Base-by-base conservation (phyloP, 1,140 invertebrate genomes). In the Zaprionus kolodkinae region DNA sequence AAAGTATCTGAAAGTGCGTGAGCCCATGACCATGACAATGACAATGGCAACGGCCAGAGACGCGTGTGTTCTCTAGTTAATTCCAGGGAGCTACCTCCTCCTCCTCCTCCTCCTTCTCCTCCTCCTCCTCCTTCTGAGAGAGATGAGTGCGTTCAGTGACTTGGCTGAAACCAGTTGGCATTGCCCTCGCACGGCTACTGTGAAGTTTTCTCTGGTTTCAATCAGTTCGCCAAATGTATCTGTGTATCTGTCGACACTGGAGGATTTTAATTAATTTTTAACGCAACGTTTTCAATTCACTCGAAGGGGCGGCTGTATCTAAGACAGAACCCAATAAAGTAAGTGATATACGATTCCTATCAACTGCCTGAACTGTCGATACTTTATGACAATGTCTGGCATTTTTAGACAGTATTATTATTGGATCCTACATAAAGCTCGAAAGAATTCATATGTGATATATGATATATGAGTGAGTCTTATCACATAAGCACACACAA, bases 101-200 rank as follows among this genome's bases (percentile, higher is more conserved):
- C 17, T 15, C 17, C 10, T 11, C 11, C 11, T 0, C 13, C 12
- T n/a, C 52, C n/a, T 11, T 15, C 17, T 15, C 17, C 10, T 11
- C 11, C 11, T 0, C 13, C 12, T n/a, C 33, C 33, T 2, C 7
- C 17, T 6, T 2, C 21, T 12, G n/a, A 10, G 7, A 13, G 27
- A 35, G 45, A 17, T 21, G 27, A 3, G 17, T 55, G 55, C 52
- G 78, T 62, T 45, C 78, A 65, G 15, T 69, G 62, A 81, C 70
- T 73, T 72, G 36, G 43, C 78, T 60, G 12, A 76, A 86, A 78
- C 64, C 82, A 79, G 78, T 81, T 87, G 60, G 43, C 59, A 70
- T 72, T 67, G 76, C 57, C 64, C 66, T 75, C 74, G 60, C 65
- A 74, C 74, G 75, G 81, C 66, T 81, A 62, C 17, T 74, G 56